These are phyloP conservation scores for Leptogaster cylindrica DNA, from an alignment of 2,888 invertebrate species.

Conservation along the genomic window DNA sequence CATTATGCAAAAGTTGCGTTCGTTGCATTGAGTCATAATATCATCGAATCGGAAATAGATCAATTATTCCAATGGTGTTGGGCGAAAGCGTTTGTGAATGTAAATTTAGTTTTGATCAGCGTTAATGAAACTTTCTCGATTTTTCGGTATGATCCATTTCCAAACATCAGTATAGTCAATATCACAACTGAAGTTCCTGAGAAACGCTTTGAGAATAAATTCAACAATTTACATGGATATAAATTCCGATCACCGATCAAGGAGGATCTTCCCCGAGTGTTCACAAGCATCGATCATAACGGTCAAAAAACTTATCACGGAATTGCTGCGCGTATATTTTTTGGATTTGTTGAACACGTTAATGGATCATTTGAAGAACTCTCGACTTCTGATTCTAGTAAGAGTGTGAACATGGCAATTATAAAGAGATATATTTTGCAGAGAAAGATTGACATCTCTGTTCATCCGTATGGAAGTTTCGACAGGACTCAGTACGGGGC, in stretches of 20 bases:
- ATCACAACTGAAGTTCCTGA: not conserved
- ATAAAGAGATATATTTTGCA: not conserved
- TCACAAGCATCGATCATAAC: conserved; percentile 2
- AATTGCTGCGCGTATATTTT: conserved; percentile 11
- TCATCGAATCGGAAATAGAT: not conserved
- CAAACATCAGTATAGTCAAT: not conserved
- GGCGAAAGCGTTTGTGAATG: conserved; percentile 29
- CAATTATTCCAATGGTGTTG: conserved; percentile 22
- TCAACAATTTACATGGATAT: conserved; percentile 26
- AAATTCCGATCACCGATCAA: conserved; percentile 30
- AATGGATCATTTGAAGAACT: conserved; percentile 32
- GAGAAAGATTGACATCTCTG: conserved; percentile 12
- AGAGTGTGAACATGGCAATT: not conserved
- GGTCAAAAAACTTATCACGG: conserved; percentile 3
- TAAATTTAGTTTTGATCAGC: not conserved
- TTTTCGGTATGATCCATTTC: conserved; percentile 27
- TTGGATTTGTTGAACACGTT: not conserved
- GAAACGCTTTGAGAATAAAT: not conserved
- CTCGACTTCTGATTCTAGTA: conserved; percentile 4
- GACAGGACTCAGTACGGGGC: not conserved
- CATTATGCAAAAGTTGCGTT: conserved; percentile 56
- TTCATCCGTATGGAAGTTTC: conserved; percentile 33
- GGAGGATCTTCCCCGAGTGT: conserved; percentile 36
- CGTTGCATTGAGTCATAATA: not conserved
- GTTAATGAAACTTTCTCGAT: not conserved